Evolutionary conservation across 2,113 vertebrate genomes (phyloP), one percentile per base, ranked within the genome.

Genomic region (Noctilio leporinus): DNA sequence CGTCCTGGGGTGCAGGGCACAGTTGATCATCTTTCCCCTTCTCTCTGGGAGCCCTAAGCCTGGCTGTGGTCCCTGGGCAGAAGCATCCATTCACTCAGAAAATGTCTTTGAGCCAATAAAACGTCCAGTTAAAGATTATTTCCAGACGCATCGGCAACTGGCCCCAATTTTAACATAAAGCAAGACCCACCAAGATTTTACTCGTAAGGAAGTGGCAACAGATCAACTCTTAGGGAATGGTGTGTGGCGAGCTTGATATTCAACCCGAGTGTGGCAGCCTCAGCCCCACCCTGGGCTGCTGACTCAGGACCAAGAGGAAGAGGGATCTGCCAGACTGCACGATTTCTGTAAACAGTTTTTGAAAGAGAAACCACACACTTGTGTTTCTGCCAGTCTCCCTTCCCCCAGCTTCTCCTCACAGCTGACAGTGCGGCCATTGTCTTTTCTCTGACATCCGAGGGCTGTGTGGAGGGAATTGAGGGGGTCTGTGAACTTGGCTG

Each of bases 331-430:
- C 94, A 96, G 95, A 95, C 77, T 96, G 96, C 49, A 92, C 20
- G 45, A 97, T 95, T 96, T 95, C 78, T 97, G 57, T 97, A 96
- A 97, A 96, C 96, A 95, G 92, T 91, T 96, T 94, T 97, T 95
- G 93, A 94, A 97, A 96, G 78, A 97, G 96, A 96, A 97, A 96
- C 94, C 91, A 94, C 90, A 92, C 95, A 92, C 86, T 97, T 96
- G 94, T 96, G 84, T 91, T 89, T 90, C 81, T 96, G 92, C 91
- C 88, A 95, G 64, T 64, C 28, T 51, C 40, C 14, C 53, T 28
- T 33, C 43, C 73, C 35, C 20, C 49, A 90, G 70, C 81, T 96
- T 89, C 72, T 95, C 90, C 81, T 87, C 28, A 16, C 15, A 62
- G 47, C 94, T 92, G 47, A 93, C 90, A 93, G 94, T 70, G 28